These are phyloP conservation scores for Hemistola chrysoprasaria DNA, from an alignment of 2,888 invertebrate genomes.

Conservation along the genomic window DNA sequence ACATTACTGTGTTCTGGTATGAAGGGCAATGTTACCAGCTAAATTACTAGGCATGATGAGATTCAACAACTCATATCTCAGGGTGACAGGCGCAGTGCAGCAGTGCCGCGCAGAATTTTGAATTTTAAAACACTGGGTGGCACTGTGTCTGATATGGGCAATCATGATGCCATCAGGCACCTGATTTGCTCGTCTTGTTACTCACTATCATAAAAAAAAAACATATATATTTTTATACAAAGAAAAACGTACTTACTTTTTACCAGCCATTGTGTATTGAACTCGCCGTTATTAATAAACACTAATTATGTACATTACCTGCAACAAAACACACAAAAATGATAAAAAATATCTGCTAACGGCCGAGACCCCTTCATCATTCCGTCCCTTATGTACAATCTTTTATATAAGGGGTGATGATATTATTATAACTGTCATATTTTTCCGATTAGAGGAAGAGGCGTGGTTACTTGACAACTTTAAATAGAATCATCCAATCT, in stretches of 20 bases:
- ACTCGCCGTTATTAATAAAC: too few species aligned
- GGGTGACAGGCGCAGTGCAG: too few species aligned
- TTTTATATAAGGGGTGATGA: slow-evolving; percentile 44
- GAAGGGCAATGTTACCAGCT: too few species aligned
- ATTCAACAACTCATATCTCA: too few species aligned
- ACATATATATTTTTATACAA: not conserved
- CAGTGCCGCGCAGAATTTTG: too few species aligned
- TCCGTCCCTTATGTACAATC: slow-evolving; percentile 32
- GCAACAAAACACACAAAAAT: slow-evolving; percentile 10
- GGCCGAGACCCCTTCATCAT: slow-evolving; percentile 16
- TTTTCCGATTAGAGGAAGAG: slow-evolving; percentile 61
- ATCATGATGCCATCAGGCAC: too few species aligned
- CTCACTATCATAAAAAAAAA: too few species aligned
- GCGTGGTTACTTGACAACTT: slow-evolving; percentile 68
- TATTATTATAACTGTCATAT: slow-evolving; percentile 63
- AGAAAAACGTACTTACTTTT: slow-evolving; percentile 7
- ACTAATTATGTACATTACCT: slow-evolving; percentile 11
- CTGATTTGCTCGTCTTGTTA: too few species aligned
- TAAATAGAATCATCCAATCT: slow-evolving; percentile 54
- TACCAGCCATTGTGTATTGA: not conserved
- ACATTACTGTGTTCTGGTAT: too few species aligned
- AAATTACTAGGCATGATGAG: too few species aligned
- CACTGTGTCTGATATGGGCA: too few species aligned
- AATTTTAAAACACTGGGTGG: too few species aligned
- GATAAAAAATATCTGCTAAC: slow-evolving; percentile 3